These are phyloP conservation scores for Acronicta psi DNA, from an alignment of 2,888 invertebrate genomes.

Conservation along the genomic window DNA sequence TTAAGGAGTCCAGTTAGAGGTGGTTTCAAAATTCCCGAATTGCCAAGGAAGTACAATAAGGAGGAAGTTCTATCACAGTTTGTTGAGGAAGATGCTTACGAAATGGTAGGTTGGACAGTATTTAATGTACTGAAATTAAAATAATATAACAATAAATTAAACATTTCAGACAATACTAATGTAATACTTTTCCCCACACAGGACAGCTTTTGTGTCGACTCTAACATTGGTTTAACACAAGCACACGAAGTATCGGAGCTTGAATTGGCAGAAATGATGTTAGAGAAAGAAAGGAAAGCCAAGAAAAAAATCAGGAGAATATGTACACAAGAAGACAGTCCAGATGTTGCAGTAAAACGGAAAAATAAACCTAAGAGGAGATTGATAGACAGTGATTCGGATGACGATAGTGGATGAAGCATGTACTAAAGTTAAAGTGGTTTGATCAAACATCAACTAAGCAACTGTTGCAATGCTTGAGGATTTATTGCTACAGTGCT, in stretches of 20 bases:
- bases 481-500: too few relatives aligned
- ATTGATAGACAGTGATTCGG: constrained; percentile 83
- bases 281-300: constrained; percentile 71
- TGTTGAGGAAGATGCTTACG: constrained; percentile 85
- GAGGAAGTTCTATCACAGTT: constrained; percentile 87
- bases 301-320: constrained; percentile 60
- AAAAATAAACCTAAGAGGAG: constrained; percentile 69
- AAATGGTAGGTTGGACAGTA: constrained; percentile 77
- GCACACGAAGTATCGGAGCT: constrained; percentile 86
- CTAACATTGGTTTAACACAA: constrained; percentile 87
- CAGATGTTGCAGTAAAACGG: constrained; percentile 63
- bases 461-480: too few relatives aligned
- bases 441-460: background rate
- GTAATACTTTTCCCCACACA: constrained; percentile 59
- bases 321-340: constrained; percentile 69
- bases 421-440: background rate
- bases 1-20: constrained; percentile 89
- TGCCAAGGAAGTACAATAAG: constrained; percentile 76
- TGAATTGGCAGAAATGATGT: constrained; percentile 90
- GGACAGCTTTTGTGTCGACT: constrained; percentile 91
- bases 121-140: background rate
- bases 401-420: constrained; percentile 63
- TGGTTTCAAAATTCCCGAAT: constrained; percentile 90
- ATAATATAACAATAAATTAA: too few relatives aligned
- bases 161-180: too few relatives aligned